phyloP scores from a whole-genome alignment of 2,797 vertebrate species.

The Gypaetus barbatus region DNA sequence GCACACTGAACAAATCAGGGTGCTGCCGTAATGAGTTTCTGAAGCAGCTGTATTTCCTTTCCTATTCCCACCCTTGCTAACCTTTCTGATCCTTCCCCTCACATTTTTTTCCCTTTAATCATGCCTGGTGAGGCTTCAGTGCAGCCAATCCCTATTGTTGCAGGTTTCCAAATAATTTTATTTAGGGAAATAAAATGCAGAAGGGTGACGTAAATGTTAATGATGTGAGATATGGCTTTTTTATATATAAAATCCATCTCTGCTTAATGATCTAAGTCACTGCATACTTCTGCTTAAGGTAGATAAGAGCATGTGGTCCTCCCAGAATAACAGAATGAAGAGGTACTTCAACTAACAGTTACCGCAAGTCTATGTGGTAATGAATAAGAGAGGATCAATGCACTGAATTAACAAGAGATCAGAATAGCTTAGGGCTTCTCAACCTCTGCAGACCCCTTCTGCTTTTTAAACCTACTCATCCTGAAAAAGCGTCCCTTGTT shows the following conservation, averaged over 20 bases:
- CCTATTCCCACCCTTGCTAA: not conserved
- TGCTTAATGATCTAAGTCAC: conserved; percentile 10
- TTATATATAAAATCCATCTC: conserved; percentile 5
- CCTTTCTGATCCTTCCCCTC: not conserved
- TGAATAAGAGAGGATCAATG: not conserved
- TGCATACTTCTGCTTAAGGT: not conserved
- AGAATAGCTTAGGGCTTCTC: not conserved
- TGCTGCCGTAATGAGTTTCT: not conserved
- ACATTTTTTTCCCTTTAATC: not conserved
- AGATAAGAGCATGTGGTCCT: not conserved
- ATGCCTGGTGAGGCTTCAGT: not conserved
- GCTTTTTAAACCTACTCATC: not conserved
- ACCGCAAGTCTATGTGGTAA: not conserved
- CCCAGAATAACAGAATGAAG: not conserved
- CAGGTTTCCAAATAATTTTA: not conserved
- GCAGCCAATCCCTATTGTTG: not conserved
- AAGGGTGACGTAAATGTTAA: not conserved
- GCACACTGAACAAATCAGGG: not conserved
- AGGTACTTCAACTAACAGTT: not conserved
- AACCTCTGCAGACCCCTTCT: not conserved
- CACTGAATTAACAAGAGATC: not conserved
- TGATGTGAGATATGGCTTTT: not conserved
- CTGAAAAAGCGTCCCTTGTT: not conserved
- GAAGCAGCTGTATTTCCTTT: not conserved
- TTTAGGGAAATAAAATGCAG: conserved; percentile 10